Evolutionary conservation across 2,888 invertebrate species (phyloP).

Genomic region (Macaria notata): DNA sequence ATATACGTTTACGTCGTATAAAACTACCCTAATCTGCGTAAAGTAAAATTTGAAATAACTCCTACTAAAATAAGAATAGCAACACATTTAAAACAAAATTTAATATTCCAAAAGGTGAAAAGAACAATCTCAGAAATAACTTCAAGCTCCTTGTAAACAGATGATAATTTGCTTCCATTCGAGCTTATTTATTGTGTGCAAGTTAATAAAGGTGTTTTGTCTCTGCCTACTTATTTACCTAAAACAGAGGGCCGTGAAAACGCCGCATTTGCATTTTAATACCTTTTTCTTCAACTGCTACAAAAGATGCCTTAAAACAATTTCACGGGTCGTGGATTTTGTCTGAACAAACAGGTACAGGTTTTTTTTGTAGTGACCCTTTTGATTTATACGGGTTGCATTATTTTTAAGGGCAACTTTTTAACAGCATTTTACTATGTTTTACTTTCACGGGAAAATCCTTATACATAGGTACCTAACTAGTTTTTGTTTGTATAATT

Average conservation of each 20-base stretch:
- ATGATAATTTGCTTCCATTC: constrained; percentile 24
- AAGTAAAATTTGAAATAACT: no score
- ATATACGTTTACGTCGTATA: no score
- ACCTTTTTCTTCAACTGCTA: constrained; percentile 41
- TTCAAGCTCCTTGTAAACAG: constrained; percentile 14
- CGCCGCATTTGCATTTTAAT: constrained; percentile 36
- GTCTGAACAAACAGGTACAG: constrained; percentile 9
- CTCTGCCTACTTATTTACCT: constrained; percentile 29
- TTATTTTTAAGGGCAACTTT: neutral
- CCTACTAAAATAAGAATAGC: no score
- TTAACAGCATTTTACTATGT: no score
- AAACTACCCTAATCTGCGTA: no score
- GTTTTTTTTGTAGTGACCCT: constrained; percentile 2
- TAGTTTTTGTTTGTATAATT: no score
- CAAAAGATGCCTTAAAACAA: constrained; percentile 14
- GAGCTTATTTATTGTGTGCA: constrained; percentile 18
- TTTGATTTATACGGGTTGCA: constrained; percentile 2
- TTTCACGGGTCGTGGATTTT: constrained; percentile 19
- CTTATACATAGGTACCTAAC: no score
- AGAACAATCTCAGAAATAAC: neutral
- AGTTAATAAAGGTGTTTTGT: constrained; percentile 33
- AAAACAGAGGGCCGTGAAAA: constrained; percentile 32
- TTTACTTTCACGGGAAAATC: no score
- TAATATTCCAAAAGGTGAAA: neutral
- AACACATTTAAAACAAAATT: no score